Evolutionary conservation across 2,888 invertebrate genomes (phyloP).

Genomic region (Megastigmus dorsalis): DNA sequence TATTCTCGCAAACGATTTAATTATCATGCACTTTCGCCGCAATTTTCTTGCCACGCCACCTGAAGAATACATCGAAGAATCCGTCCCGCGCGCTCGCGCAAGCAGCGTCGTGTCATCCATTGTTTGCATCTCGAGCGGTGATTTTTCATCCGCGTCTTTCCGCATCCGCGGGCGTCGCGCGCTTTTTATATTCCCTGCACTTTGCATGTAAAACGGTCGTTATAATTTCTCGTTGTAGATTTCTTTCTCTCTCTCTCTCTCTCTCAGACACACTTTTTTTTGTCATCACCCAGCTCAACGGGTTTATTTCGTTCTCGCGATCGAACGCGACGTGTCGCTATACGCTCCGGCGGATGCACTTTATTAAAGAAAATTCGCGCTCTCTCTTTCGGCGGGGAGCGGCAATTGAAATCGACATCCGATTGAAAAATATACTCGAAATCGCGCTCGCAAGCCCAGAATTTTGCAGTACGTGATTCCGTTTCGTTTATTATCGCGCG

Average conservation of each 20-base stretch:
- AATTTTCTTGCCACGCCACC: too few species aligned
- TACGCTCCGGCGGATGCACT: not conserved
- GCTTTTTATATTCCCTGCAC: not conserved
- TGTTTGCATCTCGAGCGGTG: too few species aligned
- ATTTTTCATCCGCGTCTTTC: too few species aligned
- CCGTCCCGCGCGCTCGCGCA: too few species aligned
- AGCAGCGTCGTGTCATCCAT: too few species aligned
- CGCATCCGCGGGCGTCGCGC: too few species aligned
- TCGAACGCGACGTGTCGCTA: not conserved
- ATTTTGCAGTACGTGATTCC: not conserved
- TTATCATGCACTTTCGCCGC: too few species aligned
- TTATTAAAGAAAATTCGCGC: slow-evolving; percentile 36
- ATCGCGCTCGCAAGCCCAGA: too few species aligned
- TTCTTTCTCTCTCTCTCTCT: not conserved
- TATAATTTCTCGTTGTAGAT: slow-evolving; percentile 5
- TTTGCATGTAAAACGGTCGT: slow-evolving; percentile 21
- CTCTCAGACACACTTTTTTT: not conserved
- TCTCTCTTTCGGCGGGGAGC: not conserved
- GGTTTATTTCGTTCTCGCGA: not conserved
- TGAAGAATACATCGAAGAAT: too few species aligned
- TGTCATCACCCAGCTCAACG: too few species aligned
- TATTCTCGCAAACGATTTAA: too few species aligned
- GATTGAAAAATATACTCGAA: slow-evolving; percentile 14
- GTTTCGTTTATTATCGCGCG: slow-evolving; percentile 25
- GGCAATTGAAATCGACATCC: slow-evolving; percentile 29